Evolutionary conservation across 2,888 invertebrate genomes (phyloP).

Genomic region (Chrysolina haemoptera): DNA sequence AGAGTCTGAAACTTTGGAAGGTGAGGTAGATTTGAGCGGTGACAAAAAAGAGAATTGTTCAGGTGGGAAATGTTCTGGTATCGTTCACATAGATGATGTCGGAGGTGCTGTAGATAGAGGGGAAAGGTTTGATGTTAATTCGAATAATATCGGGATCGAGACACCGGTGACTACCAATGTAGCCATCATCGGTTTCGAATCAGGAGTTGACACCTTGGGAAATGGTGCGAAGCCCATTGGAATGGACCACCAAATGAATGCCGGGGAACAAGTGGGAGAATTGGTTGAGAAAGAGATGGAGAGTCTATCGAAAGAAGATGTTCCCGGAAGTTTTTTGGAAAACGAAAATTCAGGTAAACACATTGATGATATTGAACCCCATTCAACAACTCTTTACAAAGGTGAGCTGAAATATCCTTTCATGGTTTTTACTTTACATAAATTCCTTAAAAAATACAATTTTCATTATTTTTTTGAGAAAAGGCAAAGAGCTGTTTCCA

Average conservation of each 20-base stretch:
- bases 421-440: too few relatives aligned
- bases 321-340: background rate
- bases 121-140: background rate
- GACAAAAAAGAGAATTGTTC: background rate
- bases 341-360: constrained; percentile 1
- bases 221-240: background rate
- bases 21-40: background rate
- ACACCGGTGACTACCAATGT: background rate
- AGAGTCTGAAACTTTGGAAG: constrained; percentile 29
- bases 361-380: background rate
- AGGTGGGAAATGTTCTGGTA: background rate
- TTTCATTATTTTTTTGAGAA: too few relatives aligned
- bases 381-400: too few relatives aligned
- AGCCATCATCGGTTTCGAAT: background rate
- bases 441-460: too few relatives aligned
- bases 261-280: background rate
- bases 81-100: background rate
- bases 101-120: background rate
- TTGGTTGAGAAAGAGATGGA: background rate
- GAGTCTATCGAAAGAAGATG: background rate
- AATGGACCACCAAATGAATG: background rate
- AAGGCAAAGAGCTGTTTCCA: too few relatives aligned
- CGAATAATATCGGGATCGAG: background rate
- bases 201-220: background rate
- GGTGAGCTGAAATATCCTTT: too few relatives aligned